phyloP scores from a whole-genome alignment of 2,888 invertebrate species.

The Altica lythri region DNA sequence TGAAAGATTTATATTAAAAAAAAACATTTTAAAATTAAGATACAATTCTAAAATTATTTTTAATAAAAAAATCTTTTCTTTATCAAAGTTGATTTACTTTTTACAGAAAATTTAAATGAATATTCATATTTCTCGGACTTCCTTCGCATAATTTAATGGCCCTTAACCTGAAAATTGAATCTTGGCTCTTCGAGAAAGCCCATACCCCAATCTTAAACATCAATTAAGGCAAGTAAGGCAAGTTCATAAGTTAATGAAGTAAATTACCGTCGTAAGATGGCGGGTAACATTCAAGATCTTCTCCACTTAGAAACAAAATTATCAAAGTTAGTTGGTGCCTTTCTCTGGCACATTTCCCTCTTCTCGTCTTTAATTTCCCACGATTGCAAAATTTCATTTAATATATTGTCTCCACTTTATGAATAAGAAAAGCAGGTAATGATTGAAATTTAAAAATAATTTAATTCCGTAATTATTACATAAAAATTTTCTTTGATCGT shows the following conservation, averaged over 20 bases:
- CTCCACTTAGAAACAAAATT: constrained; percentile 46
- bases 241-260: constrained; percentile 51
- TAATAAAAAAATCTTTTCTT: too few species aligned
- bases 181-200: constrained; percentile 12
- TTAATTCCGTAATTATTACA: not conserved
- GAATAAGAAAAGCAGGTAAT: constrained; percentile 25
- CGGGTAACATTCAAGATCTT: constrained; percentile 43
- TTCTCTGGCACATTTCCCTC: constrained; percentile 24
- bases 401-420: constrained; percentile 6
- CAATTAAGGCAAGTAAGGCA: constrained; percentile 52
- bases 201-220: constrained; percentile 51
- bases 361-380: too few species aligned
- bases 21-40: too few species aligned
- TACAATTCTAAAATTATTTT: too few species aligned
- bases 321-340: constrained; percentile 41
- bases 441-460: not conserved
- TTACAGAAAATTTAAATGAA: constrained; percentile 8
- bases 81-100: too few species aligned
- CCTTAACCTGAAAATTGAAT: constrained; percentile 23
- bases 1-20: too few species aligned
- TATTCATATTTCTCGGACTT: constrained; percentile 12
- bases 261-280: constrained; percentile 50
- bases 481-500: too few species aligned
- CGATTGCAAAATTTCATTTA: constrained; percentile 11
- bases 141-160: constrained; percentile 16